Percentiles rank a stretch among this genome's conserved stretches.
Conservation (phyloP, 2,113 vertebrate species). For the Clarias magur region DNA sequence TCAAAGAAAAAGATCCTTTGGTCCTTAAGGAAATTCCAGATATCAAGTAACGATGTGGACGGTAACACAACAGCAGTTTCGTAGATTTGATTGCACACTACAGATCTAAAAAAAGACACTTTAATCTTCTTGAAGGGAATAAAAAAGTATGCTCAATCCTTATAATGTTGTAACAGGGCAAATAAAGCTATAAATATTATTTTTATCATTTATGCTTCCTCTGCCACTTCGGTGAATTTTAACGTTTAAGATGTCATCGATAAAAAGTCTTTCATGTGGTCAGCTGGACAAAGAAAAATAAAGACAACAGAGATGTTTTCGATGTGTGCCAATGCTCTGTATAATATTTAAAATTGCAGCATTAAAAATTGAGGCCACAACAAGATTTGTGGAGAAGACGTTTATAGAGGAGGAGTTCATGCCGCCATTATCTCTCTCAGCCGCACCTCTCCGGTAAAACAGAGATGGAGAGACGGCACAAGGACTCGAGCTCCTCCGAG, state of each 20-base stretch:
- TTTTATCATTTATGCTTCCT: neutral
- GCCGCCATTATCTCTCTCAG: neutral
- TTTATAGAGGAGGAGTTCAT: slow-evolving; percentile 36
- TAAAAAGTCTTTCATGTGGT: neutral
- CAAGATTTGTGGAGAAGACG: slow-evolving; percentile 34
- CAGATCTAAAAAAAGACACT: neutral
- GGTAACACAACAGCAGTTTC: too few species aligned
- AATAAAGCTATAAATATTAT: neutral
- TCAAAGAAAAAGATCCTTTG: neutral
- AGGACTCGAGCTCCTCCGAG: slow-evolving; percentile 23
- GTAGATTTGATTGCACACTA: neutral
- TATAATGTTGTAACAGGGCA: neutral
- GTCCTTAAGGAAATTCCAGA: too few species aligned
- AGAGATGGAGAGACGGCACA: slow-evolving; percentile 19
- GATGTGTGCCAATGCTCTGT: slow-evolving; percentile 38
- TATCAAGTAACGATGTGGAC: too few species aligned
- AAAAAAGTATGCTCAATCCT: neutral
- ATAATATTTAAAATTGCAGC: slow-evolving; percentile 53
- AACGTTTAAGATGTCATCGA: neutral
- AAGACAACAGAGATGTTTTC: slow-evolving; percentile 6
- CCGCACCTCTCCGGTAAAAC: slow-evolving; percentile 27
- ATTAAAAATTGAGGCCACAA: slow-evolving; percentile 56
- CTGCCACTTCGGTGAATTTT: neutral
- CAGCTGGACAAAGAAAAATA: slow-evolving; percentile 31
- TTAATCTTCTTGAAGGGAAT: neutral